Evolutionary conservation across 2,888 invertebrate species (phyloP).

Genomic region (Alviniconcha strummeri): DNA sequence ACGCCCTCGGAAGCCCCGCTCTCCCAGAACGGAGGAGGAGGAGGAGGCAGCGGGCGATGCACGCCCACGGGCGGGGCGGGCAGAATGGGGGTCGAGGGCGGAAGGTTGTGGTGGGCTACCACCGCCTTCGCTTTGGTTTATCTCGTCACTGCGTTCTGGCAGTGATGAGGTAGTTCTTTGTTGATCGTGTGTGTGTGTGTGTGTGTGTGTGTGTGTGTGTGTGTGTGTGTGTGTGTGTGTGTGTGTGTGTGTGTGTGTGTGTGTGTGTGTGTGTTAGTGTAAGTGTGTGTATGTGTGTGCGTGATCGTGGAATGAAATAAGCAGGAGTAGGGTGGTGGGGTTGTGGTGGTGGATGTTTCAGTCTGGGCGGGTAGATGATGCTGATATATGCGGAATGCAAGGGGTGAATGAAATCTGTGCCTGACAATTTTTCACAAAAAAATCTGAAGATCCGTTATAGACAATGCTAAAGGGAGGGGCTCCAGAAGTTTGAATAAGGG

Average conservation of each 20-base stretch:
- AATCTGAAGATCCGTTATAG: too few relatives aligned
- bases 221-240: not conserved
- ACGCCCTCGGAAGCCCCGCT: not conserved
- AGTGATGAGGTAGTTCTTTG: not conserved
- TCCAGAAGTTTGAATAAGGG: too few relatives aligned
- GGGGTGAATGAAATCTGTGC: not conserved
- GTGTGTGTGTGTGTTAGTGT: not conserved
- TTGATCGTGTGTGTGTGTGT: not conserved
- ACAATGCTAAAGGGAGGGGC: too few relatives aligned
- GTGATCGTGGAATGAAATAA: too few relatives aligned
- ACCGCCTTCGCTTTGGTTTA: not conserved
- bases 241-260: not conserved
- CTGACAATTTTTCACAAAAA: not conserved
- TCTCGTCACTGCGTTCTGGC: not conserved
- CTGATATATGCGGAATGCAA: too few relatives aligned
- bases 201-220: not conserved
- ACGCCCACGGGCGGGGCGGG: too few relatives aligned
- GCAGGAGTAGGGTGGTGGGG: too few relatives aligned
- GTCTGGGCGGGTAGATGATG: too few relatives aligned
- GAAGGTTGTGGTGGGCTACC: not conserved
- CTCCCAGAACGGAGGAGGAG: too few relatives aligned
- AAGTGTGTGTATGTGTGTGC: not conserved
- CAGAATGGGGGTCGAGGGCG: too few relatives aligned
- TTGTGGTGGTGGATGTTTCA: too few relatives aligned
- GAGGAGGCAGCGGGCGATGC: too few relatives aligned